phyloP scores from a whole-genome alignment of 2,113 vertebrate species.

The Puma concolor region DNA sequence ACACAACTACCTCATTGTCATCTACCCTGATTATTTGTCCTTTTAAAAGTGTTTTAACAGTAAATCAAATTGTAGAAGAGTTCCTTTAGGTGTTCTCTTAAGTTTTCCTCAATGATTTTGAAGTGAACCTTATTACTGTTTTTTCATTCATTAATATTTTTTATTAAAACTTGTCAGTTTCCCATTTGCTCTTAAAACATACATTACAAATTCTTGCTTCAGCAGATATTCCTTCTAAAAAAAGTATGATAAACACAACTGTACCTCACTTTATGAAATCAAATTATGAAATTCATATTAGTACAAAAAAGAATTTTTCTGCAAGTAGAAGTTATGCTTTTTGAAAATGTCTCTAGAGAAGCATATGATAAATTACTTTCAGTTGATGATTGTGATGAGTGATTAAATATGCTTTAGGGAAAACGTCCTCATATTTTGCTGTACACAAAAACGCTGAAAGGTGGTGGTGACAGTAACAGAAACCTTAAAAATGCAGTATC shows the following conservation, averaged over 20 bases:
- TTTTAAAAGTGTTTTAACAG: conserved; percentile 9
- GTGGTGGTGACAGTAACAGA: neutral
- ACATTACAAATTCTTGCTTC: neutral
- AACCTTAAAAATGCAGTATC: conserved; percentile 24
- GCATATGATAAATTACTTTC: neutral
- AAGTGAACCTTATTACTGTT: neutral
- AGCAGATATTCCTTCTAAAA: neutral
- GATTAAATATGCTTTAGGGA: neutral
- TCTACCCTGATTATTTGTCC: neutral
- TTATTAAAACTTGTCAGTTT: neutral
- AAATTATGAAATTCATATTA: conserved; percentile 15
- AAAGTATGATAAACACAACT: neutral
- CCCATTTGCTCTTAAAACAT: neutral
- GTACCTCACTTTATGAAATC: conserved; percentile 17
- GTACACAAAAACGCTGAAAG: neutral
- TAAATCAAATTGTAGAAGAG: neutral
- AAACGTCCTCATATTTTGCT: neutral
- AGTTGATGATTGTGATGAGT: neutral
- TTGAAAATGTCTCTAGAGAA: neutral
- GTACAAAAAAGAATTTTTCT: neutral
- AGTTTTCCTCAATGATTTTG: conserved; percentile 15
- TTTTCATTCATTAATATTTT: neutral
- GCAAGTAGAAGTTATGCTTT: neutral
- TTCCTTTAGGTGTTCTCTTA: neutral
- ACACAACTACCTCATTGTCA: neutral